These are phyloP conservation scores for Hirudinaria manillensis DNA, from an alignment of 2,888 invertebrate species.

Conservation along the genomic window DNA sequence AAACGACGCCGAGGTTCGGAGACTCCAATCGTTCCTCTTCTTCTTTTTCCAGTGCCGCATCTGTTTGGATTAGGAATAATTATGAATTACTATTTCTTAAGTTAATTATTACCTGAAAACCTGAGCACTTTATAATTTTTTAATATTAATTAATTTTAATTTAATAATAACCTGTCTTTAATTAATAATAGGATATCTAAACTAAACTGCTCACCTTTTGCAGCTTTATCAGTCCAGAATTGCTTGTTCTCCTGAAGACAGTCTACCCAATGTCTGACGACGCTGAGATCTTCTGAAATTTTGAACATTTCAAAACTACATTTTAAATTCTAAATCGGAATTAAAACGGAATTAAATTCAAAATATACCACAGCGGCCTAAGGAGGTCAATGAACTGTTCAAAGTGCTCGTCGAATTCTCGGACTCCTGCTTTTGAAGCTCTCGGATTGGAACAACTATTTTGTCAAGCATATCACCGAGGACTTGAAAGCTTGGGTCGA, in stretches of 20 bases:
- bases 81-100: too few relatives aligned
- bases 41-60: conserved; percentile 4
- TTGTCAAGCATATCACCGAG: conserved; percentile 85
- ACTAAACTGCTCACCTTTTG: conserved; percentile 43
- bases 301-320: not conserved
- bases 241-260: conserved; percentile 74
- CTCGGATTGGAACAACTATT: conserved; percentile 61
- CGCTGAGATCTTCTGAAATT: conserved; percentile 40
- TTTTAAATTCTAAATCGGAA: not conserved
- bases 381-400: not conserved
- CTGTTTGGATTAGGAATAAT: not conserved
- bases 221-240: conserved; percentile 63
- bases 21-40: conserved; percentile 25
- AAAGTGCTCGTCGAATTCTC: not conserved
- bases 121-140: too few relatives aligned
- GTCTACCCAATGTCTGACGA: conserved; percentile 73
- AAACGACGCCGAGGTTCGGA: conserved; percentile 31
- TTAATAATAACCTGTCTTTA: too few relatives aligned
- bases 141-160: too few relatives aligned
- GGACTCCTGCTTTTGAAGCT: conserved; percentile 18
- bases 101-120: too few relatives aligned
- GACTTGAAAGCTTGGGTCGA: conserved; percentile 86
- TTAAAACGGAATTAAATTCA: not conserved
- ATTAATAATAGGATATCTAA: too few relatives aligned
- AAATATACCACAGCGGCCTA: not conserved